Evolutionary conservation across 2,888 invertebrate species (phyloP).

Genomic region (Cordylochernes scorpioides): DNA sequence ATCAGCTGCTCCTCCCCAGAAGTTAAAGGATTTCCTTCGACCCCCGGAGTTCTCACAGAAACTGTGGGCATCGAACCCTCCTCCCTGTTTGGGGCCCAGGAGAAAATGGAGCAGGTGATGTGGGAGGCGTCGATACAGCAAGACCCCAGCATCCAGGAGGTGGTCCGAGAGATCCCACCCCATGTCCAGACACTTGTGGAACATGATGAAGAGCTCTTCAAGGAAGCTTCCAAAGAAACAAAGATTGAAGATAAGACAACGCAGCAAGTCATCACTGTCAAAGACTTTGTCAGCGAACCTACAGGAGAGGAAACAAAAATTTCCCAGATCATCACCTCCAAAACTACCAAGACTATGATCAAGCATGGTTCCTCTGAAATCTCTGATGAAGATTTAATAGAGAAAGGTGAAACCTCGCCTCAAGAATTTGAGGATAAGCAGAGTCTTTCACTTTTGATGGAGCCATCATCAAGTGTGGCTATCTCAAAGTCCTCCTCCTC

Average conservation of each 20-base stretch:
- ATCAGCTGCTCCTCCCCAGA: constrained; percentile 15
- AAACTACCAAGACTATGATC: too few relatives aligned
- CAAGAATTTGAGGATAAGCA: neutral
- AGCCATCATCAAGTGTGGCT: too few relatives aligned
- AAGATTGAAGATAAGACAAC: constrained; percentile 1
- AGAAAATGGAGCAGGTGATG: constrained; percentile 5
- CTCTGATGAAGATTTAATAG: constrained; percentile 18
- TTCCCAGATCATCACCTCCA: too few relatives aligned
- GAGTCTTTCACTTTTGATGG: too few relatives aligned
- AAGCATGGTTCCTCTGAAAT: constrained; percentile 14
- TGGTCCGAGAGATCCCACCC: constrained; percentile 6
- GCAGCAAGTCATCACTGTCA: too few relatives aligned
- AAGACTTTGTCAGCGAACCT: too few relatives aligned
- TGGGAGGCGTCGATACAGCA: constrained; percentile 12
- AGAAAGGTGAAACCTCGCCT: constrained; percentile 5
- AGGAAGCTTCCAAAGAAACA: too few relatives aligned
- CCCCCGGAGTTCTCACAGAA: neutral
- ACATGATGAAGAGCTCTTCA: constrained; percentile 9
- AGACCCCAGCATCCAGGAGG: constrained; percentile 8
- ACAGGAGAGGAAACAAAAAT: constrained; percentile 4
- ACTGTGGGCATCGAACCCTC: neutral
- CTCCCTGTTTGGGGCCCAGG: neutral
- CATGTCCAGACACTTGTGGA: constrained; percentile 10
- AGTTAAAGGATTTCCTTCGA: constrained; percentile 10
- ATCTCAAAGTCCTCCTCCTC: too few relatives aligned